phyloP scores from a whole-genome alignment of 1,140 invertebrate genomes.

The Colletes latitarsis region DNA sequence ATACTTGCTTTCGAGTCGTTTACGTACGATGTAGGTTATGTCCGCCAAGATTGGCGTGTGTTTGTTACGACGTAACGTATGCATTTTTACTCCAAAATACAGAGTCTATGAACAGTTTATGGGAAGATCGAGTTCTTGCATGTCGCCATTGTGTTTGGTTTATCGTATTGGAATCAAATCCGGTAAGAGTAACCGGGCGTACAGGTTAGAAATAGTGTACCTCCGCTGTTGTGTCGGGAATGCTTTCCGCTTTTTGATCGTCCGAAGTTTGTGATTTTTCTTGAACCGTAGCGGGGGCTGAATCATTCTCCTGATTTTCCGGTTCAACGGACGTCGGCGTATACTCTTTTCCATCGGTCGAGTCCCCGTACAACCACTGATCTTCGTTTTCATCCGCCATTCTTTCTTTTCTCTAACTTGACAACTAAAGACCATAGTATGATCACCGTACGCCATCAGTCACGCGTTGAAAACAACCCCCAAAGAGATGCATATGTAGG shows the following conservation, averaged over 20 bases:
- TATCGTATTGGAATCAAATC: neutral
- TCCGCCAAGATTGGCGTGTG: neutral
- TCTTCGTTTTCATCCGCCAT: constrained; percentile 89
- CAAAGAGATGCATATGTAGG: too few relatives aligned
- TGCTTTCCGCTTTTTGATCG: constrained; percentile 58
- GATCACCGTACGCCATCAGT: too few relatives aligned
- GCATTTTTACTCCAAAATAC: neutral
- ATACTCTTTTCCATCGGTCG: constrained; percentile 73
- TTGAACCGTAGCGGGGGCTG: constrained; percentile 50
- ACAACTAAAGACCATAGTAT: constrained; percentile 16
- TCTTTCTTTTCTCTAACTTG: constrained; percentile 61
- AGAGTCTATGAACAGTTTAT: too few relatives aligned
- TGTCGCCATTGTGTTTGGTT: neutral
- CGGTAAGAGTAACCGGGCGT: constrained; percentile 12
- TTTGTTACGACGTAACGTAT: neutral
- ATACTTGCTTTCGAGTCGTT: neutral
- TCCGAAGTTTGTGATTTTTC: constrained; percentile 69
- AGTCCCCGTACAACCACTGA: constrained; percentile 89
- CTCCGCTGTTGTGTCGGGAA: constrained; percentile 49
- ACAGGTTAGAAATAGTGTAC: constrained; percentile 66
- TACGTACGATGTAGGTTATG: constrained; percentile 30
- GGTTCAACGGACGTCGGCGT: constrained; percentile 59
- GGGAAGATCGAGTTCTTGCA: neutral
- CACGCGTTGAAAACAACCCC: too few relatives aligned
- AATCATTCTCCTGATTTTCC: constrained; percentile 73